A percentile compares a stretch with the other conserved stretches of the same genome.
Evolutionary conservation across 2,888 invertebrate species (phyloP).

Genomic region (Tethea ocularis): DNA sequence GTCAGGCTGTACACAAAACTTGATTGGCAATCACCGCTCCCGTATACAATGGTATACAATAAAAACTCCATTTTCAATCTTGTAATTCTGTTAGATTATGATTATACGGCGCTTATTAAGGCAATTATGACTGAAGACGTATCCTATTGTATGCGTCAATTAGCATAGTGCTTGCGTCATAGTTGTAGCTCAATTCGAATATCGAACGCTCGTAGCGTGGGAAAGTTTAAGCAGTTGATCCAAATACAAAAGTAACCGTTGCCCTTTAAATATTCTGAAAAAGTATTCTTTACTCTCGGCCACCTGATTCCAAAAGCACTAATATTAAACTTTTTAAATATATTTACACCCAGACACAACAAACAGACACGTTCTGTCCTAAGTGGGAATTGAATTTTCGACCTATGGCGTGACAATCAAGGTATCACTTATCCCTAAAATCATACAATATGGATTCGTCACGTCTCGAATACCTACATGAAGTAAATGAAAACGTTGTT

Average conservation of each 20-base stretch:
- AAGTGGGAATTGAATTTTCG: too few relatives aligned
- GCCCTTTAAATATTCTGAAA: neutral
- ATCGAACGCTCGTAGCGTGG: constrained; percentile 36
- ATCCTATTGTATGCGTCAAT: constrained; percentile 64
- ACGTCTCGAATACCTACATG: neutral
- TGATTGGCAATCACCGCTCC: constrained; percentile 61
- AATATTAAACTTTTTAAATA: too few relatives aligned
- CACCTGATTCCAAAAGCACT: too few relatives aligned
- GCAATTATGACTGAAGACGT: constrained; percentile 68
- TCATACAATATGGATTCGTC: neutral
- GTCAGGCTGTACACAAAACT: constrained; percentile 47
- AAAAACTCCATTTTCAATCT: constrained; percentile 60
- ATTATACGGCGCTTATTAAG: constrained; percentile 71
- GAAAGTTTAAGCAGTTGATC: too few relatives aligned
- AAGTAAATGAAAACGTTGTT: neutral
- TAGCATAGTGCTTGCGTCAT: constrained; percentile 56
- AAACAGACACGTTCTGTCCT: too few relatives aligned
- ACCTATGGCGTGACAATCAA: too few relatives aligned
- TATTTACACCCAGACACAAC: too few relatives aligned
- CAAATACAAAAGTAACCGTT: too few relatives aligned
- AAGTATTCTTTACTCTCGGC: too few relatives aligned
- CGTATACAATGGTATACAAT: constrained; percentile 52
- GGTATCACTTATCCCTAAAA: too few relatives aligned
- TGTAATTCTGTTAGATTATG: constrained; percentile 76
- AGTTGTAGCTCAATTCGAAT: constrained; percentile 22